Percentiles rank a stretch among this genome's conserved stretches.
Conservation (phyloP, 2,888 invertebrate species). For the Vandiemenella viatica region DNA sequence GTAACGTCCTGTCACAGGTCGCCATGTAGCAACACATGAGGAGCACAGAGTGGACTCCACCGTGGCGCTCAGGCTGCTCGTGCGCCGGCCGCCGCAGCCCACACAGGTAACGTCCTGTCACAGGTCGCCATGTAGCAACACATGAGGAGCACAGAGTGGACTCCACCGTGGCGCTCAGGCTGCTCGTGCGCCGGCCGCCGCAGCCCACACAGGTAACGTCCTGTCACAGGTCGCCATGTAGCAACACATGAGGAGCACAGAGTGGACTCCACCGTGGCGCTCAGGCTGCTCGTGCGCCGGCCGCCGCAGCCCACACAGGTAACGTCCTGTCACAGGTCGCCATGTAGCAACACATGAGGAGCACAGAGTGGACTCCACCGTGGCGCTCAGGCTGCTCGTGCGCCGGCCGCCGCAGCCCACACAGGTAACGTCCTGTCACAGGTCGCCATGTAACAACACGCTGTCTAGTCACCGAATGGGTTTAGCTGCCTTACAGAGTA, state of each 20-base stretch:
- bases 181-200: constrained; percentile 55
- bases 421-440: constrained; percentile 19
- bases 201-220: too few relatives aligned
- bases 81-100: constrained; percentile 50
- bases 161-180: constrained; percentile 63
- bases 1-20: constrained; percentile 5
- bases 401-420: constrained; percentile 48
- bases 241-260: constrained; percentile 71
- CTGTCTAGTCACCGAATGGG: too few relatives aligned
- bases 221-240: constrained; percentile 4
- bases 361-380: constrained; percentile 76
- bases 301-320: constrained; percentile 39
- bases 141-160: constrained; percentile 77
- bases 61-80: constrained; percentile 59
- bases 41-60: constrained; percentile 74
- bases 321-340: constrained; percentile 5
- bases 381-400: constrained; percentile 60
- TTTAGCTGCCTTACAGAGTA: too few relatives aligned
- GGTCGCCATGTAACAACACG: constrained; percentile 29
- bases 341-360: constrained; percentile 64
- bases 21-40: constrained; percentile 60
- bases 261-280: constrained; percentile 72
- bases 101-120: constrained; percentile 27
- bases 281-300: constrained; percentile 59
- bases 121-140: constrained; percentile 28